Percentiles rank a stretch among this genome's conserved stretches.
Conservation (phyloP, 2,888 invertebrate genomes). For the Uropetala carovei region DNA sequence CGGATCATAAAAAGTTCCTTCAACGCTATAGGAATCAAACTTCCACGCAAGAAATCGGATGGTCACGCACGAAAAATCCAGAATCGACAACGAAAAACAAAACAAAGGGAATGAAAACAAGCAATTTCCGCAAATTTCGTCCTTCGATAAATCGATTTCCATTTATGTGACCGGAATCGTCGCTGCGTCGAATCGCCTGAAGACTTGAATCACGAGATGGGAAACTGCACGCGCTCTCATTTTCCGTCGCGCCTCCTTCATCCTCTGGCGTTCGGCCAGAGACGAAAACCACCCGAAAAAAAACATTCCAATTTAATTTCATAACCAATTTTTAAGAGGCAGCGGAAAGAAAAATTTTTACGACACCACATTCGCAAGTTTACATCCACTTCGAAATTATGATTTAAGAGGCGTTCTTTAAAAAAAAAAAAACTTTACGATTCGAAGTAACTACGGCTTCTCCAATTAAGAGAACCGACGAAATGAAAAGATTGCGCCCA, state of each 20-base stretch:
- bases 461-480: neutral
- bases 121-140: neutral
- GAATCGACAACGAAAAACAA: neutral
- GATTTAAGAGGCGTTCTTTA: neutral
- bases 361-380: neutral
- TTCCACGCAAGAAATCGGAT: neutral
- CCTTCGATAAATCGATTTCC: neutral
- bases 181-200: neutral
- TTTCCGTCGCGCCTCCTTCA: neutral
- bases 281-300: neutral
- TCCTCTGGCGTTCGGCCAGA: neutral
- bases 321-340: neutral
- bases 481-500: neutral
- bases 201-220: neutral
- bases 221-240: neutral
- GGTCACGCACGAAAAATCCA: neutral
- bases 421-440: neutral
- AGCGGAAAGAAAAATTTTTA: neutral
- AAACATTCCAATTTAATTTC: constrained; percentile 5
- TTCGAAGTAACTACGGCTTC: neutral
- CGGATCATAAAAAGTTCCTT: neutral
- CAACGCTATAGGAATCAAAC: neutral
- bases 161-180: neutral
- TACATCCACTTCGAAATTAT: neutral
- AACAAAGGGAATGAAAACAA: neutral